These are phyloP conservation scores for Hydrozoanthus tunicans DNA, from an alignment of 64 coral and sea anemone genomes.

Conservation along the genomic window DNA sequence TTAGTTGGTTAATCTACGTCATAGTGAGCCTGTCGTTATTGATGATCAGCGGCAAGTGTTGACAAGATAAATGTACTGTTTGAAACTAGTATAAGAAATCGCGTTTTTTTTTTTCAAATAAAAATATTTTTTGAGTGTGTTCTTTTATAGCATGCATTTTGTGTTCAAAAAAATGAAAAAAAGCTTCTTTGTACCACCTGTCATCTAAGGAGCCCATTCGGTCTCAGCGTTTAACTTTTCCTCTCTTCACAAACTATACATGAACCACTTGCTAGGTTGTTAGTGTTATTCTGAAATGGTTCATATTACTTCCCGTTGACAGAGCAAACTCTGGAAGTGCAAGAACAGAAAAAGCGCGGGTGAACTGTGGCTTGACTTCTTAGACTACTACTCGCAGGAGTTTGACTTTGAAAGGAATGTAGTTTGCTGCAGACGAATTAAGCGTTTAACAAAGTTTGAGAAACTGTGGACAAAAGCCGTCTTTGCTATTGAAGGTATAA, in stretches of 20 bases:
- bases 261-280: background rate
- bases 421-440: slow-evolving; percentile 81
- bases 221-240: no score
- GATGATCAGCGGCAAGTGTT: no score
- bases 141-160: no score
- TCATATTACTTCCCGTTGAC: background rate
- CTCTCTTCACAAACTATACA: background rate
- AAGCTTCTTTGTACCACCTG: no score
- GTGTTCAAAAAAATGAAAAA: no score
- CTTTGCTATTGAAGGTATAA: slow-evolving; percentile 90
- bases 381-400: slow-evolving; percentile 81
- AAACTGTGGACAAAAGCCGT: slow-evolving; percentile 89
- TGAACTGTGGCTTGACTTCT: slow-evolving; percentile 82
- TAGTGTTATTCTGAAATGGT: background rate
- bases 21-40: no score
- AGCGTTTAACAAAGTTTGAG: slow-evolving; percentile 92
- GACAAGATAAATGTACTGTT: no score
- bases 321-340: slow-evolving; percentile 65
- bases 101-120: no score
- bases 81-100: no score
- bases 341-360: slow-evolving; percentile 66
- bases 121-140: no score
- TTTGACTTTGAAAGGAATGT: slow-evolving; percentile 95
- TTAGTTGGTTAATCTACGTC: no score
- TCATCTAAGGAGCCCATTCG: no score